Evolutionary conservation across 2,888 invertebrate species (phyloP).

Genomic region (Meiosimyza platycephala): DNA sequence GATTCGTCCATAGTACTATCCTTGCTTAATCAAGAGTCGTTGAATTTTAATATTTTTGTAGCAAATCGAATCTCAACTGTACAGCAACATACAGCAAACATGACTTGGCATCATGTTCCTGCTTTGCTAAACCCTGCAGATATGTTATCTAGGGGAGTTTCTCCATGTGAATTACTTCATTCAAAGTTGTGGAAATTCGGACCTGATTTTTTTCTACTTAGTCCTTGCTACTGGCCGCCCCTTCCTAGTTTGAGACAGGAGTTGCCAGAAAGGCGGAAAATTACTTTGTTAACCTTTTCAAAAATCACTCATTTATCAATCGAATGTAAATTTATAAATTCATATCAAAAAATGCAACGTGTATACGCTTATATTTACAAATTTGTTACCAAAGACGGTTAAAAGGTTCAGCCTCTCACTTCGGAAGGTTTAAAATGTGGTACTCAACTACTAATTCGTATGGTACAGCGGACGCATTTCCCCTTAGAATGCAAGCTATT

Average conservation of each 20-base stretch:
- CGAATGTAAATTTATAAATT: slow-evolving; percentile 8
- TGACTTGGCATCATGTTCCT: too few relatives aligned
- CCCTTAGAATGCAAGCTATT: background rate
- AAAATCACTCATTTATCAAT: background rate
- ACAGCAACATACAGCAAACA: too few relatives aligned
- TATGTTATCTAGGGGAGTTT: slow-evolving; percentile 23
- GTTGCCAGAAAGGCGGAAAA: too few relatives aligned
- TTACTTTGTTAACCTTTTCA: background rate
- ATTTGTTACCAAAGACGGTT: background rate
- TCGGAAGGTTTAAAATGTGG: slow-evolving; percentile 6
- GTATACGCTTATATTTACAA: slow-evolving; percentile 1
- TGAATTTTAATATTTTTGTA: too few relatives aligned
- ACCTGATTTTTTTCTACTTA: slow-evolving; percentile 21
- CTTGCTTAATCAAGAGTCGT: too few relatives aligned
- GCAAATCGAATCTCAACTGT: too few relatives aligned
- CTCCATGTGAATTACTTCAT: slow-evolving; percentile 24
- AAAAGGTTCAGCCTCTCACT: background rate
- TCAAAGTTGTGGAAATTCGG: slow-evolving; percentile 29
- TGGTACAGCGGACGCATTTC: slow-evolving; percentile 7
- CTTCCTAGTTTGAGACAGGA: too few relatives aligned
- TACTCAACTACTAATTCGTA: slow-evolving; percentile 10
- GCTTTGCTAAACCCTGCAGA: too few relatives aligned
- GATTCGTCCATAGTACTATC: too few relatives aligned
- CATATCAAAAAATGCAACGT: slow-evolving; percentile 1
- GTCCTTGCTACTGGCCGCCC: slow-evolving; percentile 12